A percentile compares a stretch with the other conserved stretches of the same genome.
Conservation (phyloP, 2,888 invertebrate species). For the Hirtodrosophila alboralis region DNA sequence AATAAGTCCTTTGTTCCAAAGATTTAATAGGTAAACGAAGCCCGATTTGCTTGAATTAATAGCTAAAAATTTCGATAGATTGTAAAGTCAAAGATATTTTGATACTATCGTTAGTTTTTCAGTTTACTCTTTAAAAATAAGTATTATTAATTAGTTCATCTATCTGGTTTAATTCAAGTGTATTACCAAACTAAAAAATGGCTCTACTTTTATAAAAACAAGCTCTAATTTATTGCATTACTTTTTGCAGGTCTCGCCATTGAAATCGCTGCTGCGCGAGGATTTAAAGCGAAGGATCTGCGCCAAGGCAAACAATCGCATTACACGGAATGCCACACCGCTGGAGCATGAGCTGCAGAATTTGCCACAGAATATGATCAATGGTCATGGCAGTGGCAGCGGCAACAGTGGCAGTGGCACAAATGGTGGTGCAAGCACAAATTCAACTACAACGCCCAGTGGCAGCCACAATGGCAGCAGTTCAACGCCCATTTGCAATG, state of each 20-base stretch:
- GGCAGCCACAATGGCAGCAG: conserved; percentile 76
- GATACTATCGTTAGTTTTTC: too few relatives aligned
- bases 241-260: conserved; percentile 88
- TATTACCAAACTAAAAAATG: too few relatives aligned
- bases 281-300: conserved; percentile 92
- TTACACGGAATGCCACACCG: conserved; percentile 81
- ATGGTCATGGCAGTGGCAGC: conserved; percentile 48
- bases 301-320: conserved; percentile 87
- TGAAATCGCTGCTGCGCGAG: conserved; percentile 93
- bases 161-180: too few relatives aligned
- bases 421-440: not conserved
- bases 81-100: too few relatives aligned
- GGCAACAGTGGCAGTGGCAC: conserved; percentile 42
- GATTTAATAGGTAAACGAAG: too few relatives aligned
- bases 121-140: too few relatives aligned
- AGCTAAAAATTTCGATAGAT: too few relatives aligned
- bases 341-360: conserved; percentile 70
- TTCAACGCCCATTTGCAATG: conserved; percentile 85
- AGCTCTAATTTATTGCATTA: not conserved
- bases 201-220: too few relatives aligned
- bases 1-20: too few relatives aligned
- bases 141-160: too few relatives aligned
- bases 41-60: too few relatives aligned
- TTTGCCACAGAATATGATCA: conserved; percentile 66
- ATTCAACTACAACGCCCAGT: conserved; percentile 27